Percentiles rank a stretch among this genome's conserved stretches.
These are phyloP conservation scores for Lymantria dispar DNA, from an alignment of 2,888 invertebrate genomes.

Conservation along the genomic window DNA sequence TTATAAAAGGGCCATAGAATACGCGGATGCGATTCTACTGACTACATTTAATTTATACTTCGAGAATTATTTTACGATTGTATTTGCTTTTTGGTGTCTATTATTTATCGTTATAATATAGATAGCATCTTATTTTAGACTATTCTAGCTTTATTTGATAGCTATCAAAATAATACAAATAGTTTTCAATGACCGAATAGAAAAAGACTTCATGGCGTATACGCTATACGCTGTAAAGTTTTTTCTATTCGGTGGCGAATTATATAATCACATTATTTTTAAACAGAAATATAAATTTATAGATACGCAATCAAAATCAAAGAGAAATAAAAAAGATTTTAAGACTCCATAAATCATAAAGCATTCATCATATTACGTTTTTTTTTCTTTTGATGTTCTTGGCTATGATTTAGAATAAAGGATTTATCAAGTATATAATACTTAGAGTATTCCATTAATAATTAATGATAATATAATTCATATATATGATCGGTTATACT, in stretches of 20 bases:
- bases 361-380: too few species aligned
- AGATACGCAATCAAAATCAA: neutral
- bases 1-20: conserved; percentile 62
- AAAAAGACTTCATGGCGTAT: too few species aligned
- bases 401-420: too few species aligned
- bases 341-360: neutral
- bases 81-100: conserved; percentile 15
- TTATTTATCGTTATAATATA: conserved; percentile 15
- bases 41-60: conserved; percentile 19
- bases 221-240: neutral
- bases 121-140: conserved; percentile 13
- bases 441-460: too few species aligned
- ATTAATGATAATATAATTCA: too few species aligned
- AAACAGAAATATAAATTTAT: neutral
- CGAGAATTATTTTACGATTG: conserved; percentile 16
- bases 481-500: too few species aligned
- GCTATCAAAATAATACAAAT: neutral
- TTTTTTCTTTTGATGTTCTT: too few species aligned
- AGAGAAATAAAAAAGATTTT: neutral
- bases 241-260: neutral
- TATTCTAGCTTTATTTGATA: conserved; percentile 3
- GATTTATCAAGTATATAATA: too few species aligned
- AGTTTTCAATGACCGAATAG: neutral
- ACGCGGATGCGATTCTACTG: conserved; percentile 47
- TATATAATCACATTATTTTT: neutral